These are phyloP conservation scores for Hypotaenidia philippensis DNA, from an alignment of 2,797 vertebrate species.

Conservation along the genomic window DNA sequence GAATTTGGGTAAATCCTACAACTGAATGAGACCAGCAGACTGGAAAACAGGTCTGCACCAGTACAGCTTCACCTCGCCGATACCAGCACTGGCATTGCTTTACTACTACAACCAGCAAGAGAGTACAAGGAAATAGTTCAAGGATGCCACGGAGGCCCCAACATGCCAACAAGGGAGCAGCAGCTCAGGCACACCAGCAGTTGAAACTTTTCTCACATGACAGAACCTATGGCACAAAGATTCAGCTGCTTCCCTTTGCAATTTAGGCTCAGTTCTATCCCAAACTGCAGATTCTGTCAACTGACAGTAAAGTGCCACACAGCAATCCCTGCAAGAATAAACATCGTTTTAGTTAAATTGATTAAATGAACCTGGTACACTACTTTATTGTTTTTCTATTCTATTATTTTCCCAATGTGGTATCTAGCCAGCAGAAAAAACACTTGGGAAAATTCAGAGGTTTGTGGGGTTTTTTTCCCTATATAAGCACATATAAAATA, in stretches of 20 bases:
- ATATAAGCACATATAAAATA: conserved; percentile 2
- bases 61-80: background rate
- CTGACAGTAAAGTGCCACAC: background rate
- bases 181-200: background rate
- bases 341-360: background rate
- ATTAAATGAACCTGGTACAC: background rate
- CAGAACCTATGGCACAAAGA: background rate
- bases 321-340: conserved; percentile 2
- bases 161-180: background rate
- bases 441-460: background rate
- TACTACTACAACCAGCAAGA: background rate
- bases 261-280: background rate
- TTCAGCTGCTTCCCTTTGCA: background rate
- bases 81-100: background rate
- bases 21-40: background rate
- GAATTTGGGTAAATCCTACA: background rate
- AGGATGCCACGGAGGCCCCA: accelerated
- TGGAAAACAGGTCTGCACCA: background rate
- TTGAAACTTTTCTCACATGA: background rate
- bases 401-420: background rate
- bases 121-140: background rate
- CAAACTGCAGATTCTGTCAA: background rate
- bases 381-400: background rate
- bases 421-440: conserved; percentile 1
- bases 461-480: background rate